These are phyloP conservation scores for Pseudomyrmex flavicornis DNA, from an alignment of 1,140 invertebrate species.

Conservation along the genomic window DNA sequence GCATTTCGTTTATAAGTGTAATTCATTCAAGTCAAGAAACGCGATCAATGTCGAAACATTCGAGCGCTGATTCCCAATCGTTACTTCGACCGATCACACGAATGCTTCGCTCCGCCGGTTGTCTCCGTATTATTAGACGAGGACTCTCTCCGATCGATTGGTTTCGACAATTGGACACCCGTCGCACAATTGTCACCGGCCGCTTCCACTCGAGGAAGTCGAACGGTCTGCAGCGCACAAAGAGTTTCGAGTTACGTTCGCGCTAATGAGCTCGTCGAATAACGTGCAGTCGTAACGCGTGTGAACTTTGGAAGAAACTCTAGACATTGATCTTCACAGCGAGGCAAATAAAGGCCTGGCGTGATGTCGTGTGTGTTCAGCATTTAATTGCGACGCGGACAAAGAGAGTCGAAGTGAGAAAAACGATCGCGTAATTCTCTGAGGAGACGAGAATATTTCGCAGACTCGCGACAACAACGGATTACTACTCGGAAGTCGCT, in stretches of 20 bases:
- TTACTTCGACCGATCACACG: not conserved
- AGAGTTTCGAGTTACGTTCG: not conserved
- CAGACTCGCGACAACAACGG: no score
- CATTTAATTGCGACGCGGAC: not conserved
- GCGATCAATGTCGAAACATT: not conserved
- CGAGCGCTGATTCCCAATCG: conserved; percentile 8
- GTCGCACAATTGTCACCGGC: not conserved
- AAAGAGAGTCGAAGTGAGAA: not conserved
- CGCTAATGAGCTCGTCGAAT: not conserved
- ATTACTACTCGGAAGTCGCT: not conserved
- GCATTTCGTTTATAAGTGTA: not conserved
- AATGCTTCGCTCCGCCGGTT: not conserved
- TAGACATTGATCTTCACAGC: conserved; percentile 1
- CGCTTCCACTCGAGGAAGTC: no score
- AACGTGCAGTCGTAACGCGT: not conserved
- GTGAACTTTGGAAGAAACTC: conserved; percentile 21
- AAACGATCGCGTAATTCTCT: not conserved
- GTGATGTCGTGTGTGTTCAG: not conserved
- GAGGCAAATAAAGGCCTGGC: not conserved
- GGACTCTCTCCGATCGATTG: conserved; percentile 10
- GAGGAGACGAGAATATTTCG: no score
- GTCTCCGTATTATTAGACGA: not conserved
- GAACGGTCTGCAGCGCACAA: not conserved
- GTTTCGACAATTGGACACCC: not conserved
- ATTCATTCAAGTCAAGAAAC: conserved; percentile 14